Base-by-base conservation (phyloP, 2,113 vertebrate genomes). In the Podarcis cretensis region DNA sequence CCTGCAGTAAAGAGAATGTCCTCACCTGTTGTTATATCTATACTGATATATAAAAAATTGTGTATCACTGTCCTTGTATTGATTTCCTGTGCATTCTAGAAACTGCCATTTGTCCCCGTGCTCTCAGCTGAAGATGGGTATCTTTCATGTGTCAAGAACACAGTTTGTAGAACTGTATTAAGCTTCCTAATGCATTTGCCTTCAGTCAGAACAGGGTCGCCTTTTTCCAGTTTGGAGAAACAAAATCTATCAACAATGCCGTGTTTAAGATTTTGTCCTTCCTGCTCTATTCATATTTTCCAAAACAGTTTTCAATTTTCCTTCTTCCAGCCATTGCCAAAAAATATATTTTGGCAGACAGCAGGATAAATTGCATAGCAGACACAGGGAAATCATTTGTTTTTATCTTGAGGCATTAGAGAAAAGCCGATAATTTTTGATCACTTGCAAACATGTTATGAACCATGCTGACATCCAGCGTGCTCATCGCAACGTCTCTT, bases 221-320 rank as follows among this genome's bases (percentile, higher is more conserved):
- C 91, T 85, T 88, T 25, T 87, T 85, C 76, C 87, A 0, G 6
- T 6, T 0, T 14, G 81, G 84, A 85, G 83, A 83, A 83, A 1
- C 18, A 5, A 93, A 89, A 85, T 81, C 69, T 82, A 87, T 91
- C 94, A 93, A 89, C 90, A 66, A 73, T 0, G 0, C 88, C 84
- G 88, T 20, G n/a, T 91, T 90, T 32, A 83, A 25, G 0, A 10
- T 32, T 85, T 84, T 0, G 0, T 35, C 89, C 94, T 93, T 76
- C 73, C 88, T 81, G 74, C 84, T n/a, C 5, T 0, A 0, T 88
- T 92, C 25, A 65, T 86, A 71, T 93, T 95, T 95, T 95, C 95
- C 90, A 23, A 91, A 84, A 43, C 48, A 65, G 14, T 91, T 91
- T 94, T 92, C 94, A 92, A 86, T 91, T 94, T 93, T 78, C 80